Evolutionary conservation across 2,888 invertebrate species (phyloP).

Genomic region (Noctua janthina): DNA sequence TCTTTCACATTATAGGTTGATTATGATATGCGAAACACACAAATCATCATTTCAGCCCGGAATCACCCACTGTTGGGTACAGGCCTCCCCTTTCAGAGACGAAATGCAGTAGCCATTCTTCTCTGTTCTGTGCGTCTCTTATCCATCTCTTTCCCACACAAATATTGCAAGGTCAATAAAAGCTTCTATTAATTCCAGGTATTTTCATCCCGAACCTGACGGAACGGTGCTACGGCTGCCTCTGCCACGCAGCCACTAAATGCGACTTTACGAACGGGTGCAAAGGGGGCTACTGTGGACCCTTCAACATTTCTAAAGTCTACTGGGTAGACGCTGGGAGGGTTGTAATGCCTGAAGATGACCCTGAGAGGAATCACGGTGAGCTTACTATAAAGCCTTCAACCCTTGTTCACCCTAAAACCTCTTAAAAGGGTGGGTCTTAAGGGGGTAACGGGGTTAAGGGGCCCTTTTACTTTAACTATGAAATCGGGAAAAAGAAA

Average conservation of each 20-base stretch:
- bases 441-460: no score
- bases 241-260: conserved; percentile 90
- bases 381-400: conserved; percentile 19
- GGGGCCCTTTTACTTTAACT: no score
- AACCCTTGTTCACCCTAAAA: neutral
- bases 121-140: no score
- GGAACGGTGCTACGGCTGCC: conserved; percentile 89
- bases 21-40: no score
- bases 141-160: neutral
- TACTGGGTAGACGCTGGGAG: conserved; percentile 92
- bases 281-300: conserved; percentile 88
- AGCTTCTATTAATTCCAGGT: conserved; percentile 71
- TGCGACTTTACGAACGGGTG: conserved; percentile 89
- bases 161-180: neutral
- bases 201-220: conserved; percentile 86
- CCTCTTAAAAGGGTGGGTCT: neutral
- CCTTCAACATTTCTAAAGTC: conserved; percentile 91
- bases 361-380: conserved; percentile 87
- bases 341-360: conserved; percentile 89
- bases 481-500: neutral
- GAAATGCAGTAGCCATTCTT: no score
- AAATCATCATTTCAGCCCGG: no score
- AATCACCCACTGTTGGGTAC: no score
- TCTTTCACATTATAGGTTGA: no score
- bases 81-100: no score